Evolutionary conservation across 2,113 vertebrate genomes (phyloP), one percentile per base, ranked within the genome.

Genomic region (Strigops habroptila): DNA sequence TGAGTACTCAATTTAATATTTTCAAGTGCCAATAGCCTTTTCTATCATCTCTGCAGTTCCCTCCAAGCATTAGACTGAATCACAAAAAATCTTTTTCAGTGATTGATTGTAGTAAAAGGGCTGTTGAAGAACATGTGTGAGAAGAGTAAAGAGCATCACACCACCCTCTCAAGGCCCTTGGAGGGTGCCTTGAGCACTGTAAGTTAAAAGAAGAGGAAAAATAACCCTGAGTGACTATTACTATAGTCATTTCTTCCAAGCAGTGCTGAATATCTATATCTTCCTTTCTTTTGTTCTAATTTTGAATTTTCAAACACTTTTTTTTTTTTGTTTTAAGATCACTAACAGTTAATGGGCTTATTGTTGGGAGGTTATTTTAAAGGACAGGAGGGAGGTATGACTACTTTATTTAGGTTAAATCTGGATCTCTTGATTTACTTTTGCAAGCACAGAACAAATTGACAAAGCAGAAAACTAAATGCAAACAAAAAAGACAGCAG

Each of bases 381-480:
- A 60, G 49, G 93, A 65, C 0, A 0, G 21, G 17, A 63, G 18
- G 16, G 53, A 85, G 37, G 53, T 31, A 90, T 41, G 41, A 65
- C 35, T 82, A 28, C 31, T 93, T 90, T n/a, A 31, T 31, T 87
- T 70, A 69, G 31, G 41, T 33, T 96, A 62, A 79, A 71, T 62
- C 48, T 91, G 18, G 6, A 71, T 68, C 59, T 86, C 59, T 80
- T 68, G 15, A 82, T 95, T 94, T 95, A 94, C 75, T 78, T 52
- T 33, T 78, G 31, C 89, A 94, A 64, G 53, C 41, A 82, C 9
- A 43, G 83, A 82, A 75, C 60, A 94, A 96, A 68, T 48, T 86
- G 94, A 96, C 85, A 95, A 92, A 64, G 63, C 85, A 96, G 88
- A 95, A 95, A 83, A 92, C 83, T 93, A 78, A 97, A 96, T 90